phyloP scores from a whole-genome alignment of 2,113 vertebrate genomes.

The Ifrita kowaldi region DNA sequence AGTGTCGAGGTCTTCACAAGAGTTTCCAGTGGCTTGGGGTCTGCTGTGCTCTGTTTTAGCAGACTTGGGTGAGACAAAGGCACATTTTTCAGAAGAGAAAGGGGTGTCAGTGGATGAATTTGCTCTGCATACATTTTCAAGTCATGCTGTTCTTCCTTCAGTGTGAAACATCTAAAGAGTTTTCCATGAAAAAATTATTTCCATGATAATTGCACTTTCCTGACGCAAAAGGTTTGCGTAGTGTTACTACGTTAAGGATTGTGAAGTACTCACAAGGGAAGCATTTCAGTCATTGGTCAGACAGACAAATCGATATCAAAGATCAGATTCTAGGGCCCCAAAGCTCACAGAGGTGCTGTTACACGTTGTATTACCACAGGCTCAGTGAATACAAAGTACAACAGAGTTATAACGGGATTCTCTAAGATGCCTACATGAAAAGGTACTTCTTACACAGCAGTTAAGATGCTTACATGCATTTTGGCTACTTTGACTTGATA shows the following conservation, averaged over 20 bases:
- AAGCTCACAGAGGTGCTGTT: background rate
- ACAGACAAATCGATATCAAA: background rate
- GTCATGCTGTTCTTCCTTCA: background rate
- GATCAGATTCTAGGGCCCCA: background rate
- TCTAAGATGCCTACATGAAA: background rate
- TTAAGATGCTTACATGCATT: background rate
- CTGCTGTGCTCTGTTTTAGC: background rate
- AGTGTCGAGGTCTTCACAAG: background rate
- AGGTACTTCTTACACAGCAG: background rate
- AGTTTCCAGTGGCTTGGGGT: background rate
- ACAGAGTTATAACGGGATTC: background rate
- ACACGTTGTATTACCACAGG: background rate
- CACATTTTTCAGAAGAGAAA: background rate
- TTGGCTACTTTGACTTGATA: background rate
- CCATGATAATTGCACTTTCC: background rate
- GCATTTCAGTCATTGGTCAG: background rate
- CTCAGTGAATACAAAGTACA: background rate
- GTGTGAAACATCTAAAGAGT: background rate
- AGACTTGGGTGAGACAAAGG: background rate
- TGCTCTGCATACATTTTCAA: background rate
- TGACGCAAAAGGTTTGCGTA: background rate
- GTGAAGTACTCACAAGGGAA: background rate
- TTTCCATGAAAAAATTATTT: background rate
- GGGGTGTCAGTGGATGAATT: background rate
- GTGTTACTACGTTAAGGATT: background rate